These are phyloP conservation scores for Hydroisotoma schaefferi DNA, from an alignment of 2,888 invertebrate species.

Conservation along the genomic window DNA sequence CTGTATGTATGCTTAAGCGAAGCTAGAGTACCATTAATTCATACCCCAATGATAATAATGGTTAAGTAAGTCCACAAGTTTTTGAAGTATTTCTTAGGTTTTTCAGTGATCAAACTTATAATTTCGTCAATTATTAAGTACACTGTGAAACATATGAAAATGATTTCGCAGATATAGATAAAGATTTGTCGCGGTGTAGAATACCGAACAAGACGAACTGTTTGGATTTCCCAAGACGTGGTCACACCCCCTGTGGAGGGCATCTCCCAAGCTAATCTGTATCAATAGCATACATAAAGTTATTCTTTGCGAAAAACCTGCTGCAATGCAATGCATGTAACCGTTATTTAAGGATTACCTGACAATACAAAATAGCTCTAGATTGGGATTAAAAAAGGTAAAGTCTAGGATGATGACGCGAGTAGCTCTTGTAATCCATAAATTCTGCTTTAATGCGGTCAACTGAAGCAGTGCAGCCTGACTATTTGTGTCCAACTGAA, in stretches of 20 bases:
- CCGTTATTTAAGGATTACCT: constrained; percentile 54
- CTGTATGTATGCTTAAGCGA: too few species aligned
- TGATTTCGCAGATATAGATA: constrained; percentile 56
- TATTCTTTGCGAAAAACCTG: background rate
- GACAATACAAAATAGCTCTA: constrained; percentile 64
- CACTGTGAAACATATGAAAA: constrained; percentile 55
- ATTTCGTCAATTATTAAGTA: constrained; percentile 58
- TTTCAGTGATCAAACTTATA: constrained; percentile 45
- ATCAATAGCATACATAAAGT: constrained; percentile 7
- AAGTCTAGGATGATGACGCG: constrained; percentile 68
- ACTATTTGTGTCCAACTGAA: background rate
- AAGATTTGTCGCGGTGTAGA: constrained; percentile 54
- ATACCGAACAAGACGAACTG: constrained; percentile 57
- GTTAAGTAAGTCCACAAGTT: constrained; percentile 39
- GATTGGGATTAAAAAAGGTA: constrained; percentile 68
- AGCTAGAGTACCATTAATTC: too few species aligned
- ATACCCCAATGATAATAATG: too few species aligned
- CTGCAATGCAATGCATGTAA: background rate
- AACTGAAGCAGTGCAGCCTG: constrained; percentile 49
- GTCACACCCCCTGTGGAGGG: constrained; percentile 59
- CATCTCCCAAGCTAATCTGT: constrained; percentile 56
- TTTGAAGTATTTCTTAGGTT: constrained; percentile 19
- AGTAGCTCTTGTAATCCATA: constrained; percentile 68
- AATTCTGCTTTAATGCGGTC: constrained; percentile 55
- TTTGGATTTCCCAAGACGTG: constrained; percentile 55